Evolutionary conservation across 1,140 invertebrate species (phyloP), one percentile per base, ranked within the genome.

Genomic region (Popillia japonica): DNA sequence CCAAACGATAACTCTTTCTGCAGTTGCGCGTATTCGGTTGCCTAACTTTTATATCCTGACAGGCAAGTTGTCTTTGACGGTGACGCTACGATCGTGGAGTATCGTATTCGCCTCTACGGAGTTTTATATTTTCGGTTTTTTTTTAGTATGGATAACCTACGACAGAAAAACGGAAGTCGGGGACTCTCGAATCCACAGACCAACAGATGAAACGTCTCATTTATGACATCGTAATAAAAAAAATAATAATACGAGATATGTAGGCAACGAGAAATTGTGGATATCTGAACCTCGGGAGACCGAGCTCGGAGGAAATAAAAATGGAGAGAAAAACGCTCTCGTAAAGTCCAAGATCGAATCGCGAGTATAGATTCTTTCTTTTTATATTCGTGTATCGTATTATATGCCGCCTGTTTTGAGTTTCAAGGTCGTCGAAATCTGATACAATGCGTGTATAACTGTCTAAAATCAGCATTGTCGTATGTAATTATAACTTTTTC

Each of bases 221-320:
- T 55, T 55, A 55, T 17, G 48, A 55, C 48, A 14, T 14, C 6
- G 48, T 55, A 55, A 55, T 55, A 55, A 55, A 34, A 34, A 55
- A 55, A 55, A 55, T n/a, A n/a, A 55, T 55, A 55, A 55, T 55
- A 55, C 48, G 48, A 55, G 48, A 55, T 14, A 55, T 55, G 17
- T 55, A 55, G 48, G 48, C 48, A 55, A 17, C 14, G 48, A n/a
- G 6, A 55, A 55, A 55, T 55, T 44, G 14, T n/a, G 14, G 48
- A 55, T 34, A 34, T 55, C 48, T 6, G 48, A 55, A 14, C 17
- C 48, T 55, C 48, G 48, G 14, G 48, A 17, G 48, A 55, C 48
- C 17, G 17, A 55, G n/a, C 48, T 14, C 9, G 42, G 42, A n/a
- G n/a, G 42, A 44, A 44, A 34, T 34, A 34, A 44, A 55, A 6